These are phyloP conservation scores for Pseudococcus viburni DNA, from an alignment of 2,888 invertebrate species.

Conservation along the genomic window DNA sequence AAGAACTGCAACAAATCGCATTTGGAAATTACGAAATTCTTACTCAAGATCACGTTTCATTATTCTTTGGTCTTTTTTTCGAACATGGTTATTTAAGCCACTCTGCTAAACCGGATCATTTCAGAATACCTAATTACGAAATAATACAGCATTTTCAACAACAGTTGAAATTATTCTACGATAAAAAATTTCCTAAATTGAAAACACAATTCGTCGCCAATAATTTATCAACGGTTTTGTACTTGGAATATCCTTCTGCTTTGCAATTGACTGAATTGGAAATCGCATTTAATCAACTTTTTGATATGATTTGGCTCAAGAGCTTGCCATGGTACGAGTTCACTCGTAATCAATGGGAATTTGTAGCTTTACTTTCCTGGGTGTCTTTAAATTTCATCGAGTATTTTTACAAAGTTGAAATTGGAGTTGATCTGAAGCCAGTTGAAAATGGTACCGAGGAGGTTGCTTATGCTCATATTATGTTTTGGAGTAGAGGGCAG, in stretches of 20 bases:
- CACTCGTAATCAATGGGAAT: slow-evolving; percentile 9
- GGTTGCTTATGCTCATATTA: neutral
- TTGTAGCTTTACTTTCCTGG: neutral
- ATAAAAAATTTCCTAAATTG: slow-evolving; percentile 1
- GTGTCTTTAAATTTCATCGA: neutral
- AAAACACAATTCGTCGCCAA: neutral
- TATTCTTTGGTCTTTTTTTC: neutral
- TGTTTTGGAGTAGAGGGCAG: neutral
- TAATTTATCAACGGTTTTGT: neutral
- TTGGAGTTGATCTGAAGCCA: neutral
- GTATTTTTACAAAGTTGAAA: neutral
- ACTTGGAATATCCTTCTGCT: neutral
- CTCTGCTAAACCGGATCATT: neutral
- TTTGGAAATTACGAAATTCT: neutral
- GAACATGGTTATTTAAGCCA: neutral
- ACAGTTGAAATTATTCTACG: neutral
- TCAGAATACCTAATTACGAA: slow-evolving; percentile 1
- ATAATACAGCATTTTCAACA: neutral
- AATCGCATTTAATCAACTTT: neutral
- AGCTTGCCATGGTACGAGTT: neutral
- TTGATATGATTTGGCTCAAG: neutral
- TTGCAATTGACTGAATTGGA: neutral
- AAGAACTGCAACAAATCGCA: neutral
- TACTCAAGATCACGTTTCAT: neutral
- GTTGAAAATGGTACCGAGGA: neutral